These are phyloP conservation scores for Chironex yamaguchii DNA, from an alignment of 30 jellyfish, hydroid and myxozoan genomes.

Conservation along the genomic window DNA sequence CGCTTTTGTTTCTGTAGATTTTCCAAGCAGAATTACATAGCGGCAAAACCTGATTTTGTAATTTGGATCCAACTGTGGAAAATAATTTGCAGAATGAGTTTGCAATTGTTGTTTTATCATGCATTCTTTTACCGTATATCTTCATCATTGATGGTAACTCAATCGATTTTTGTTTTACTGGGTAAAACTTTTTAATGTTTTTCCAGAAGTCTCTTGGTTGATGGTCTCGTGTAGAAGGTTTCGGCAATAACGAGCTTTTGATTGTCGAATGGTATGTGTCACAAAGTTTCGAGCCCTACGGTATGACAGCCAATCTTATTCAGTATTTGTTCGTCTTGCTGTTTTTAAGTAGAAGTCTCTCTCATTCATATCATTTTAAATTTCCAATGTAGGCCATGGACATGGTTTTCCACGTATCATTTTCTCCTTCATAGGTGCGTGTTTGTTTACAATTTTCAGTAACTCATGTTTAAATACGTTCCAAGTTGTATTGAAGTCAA, in stretches of 20 bases:
- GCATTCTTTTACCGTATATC: too few species aligned
- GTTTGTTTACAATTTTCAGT: background rate
- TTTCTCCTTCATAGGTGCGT: background rate
- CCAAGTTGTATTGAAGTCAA: slow-evolving; percentile 13
- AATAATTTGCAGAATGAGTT: background rate
- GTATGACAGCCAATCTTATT: background rate
- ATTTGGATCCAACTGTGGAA: background rate
- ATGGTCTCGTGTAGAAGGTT: background rate
- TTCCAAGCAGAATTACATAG: too few species aligned
- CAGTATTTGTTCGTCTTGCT: background rate
- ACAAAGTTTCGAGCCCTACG: background rate
- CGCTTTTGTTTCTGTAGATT: too few species aligned
- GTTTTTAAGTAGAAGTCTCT: background rate
- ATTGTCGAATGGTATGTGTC: background rate
- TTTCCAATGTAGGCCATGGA: background rate
- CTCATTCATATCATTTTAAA: background rate
- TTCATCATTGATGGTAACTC: background rate
- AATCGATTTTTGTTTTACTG: background rate
- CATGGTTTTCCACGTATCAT: background rate
- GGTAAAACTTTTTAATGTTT: background rate
- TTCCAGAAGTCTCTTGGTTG: background rate
- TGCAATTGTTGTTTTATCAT: too few species aligned
- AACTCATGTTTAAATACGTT: background rate
- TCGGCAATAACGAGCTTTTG: background rate
- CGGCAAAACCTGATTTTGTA: too few species aligned